Percentiles rank a stretch among this genome's conserved stretches.
Conservation (phyloP, 2,888 invertebrate species). For the Dinocampus coccinellae region DNA sequence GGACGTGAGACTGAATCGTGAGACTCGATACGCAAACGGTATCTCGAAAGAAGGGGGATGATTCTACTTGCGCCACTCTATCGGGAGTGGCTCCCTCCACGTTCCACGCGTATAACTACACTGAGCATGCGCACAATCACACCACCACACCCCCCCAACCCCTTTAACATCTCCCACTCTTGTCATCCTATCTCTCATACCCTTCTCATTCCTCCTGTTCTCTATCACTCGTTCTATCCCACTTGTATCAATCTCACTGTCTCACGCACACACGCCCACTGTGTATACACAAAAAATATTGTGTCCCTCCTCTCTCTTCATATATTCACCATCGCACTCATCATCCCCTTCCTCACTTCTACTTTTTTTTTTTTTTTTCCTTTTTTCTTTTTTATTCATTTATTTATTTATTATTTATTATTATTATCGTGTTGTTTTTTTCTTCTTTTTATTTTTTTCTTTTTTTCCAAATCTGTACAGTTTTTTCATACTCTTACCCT, state of each 20-base stretch:
- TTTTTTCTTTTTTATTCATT: constrained; percentile 1
- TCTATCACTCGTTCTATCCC: too few species aligned
- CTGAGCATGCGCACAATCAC: constrained; percentile 39
- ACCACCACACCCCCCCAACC: too few species aligned
- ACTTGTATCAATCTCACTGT: not conserved
- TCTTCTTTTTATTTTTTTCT: not conserved
- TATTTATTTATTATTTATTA: not conserved
- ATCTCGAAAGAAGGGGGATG: constrained; percentile 55
- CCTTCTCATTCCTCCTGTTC: too few species aligned
- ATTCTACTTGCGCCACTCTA: constrained; percentile 45
- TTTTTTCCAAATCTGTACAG: constrained; percentile 35
- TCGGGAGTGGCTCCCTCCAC: constrained; percentile 51
- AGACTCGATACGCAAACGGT: constrained; percentile 52
- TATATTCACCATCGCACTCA: not conserved
- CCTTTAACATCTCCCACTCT: too few species aligned
- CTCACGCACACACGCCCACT: not conserved
- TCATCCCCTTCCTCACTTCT: not conserved
- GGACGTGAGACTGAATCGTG: constrained; percentile 66
- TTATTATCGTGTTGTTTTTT: too few species aligned
- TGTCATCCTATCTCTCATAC: too few species aligned
- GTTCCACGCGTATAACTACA: constrained; percentile 47
- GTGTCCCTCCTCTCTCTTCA: not conserved
- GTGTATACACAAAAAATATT: not conserved
- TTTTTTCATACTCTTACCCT: constrained; percentile 38
- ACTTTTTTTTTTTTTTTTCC: not conserved